Percentiles rank a stretch among this genome's conserved stretches.
Conservation (phyloP, 2,113 vertebrate species). For the Antechinus flavipes region DNA sequence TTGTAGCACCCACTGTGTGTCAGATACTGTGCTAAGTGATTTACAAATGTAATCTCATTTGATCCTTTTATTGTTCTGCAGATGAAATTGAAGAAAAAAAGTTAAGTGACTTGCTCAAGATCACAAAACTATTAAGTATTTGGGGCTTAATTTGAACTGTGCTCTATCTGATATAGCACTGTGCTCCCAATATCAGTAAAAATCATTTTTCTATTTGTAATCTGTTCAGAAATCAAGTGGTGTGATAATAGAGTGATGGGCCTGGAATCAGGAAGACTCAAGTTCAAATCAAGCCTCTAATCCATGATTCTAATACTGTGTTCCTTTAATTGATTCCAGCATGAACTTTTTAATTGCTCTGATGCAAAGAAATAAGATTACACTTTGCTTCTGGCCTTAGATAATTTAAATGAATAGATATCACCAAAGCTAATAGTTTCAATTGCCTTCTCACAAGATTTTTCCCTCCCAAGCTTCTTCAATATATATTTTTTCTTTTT, state of each 20-base stretch:
- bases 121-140: neutral
- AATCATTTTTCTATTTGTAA: neutral
- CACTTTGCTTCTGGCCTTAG: neutral
- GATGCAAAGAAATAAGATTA: neutral
- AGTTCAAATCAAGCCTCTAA: neutral
- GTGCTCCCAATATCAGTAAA: neutral
- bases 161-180: neutral
- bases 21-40: neutral
- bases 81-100: neutral
- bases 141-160: neutral
- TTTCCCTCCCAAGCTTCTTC: neutral
- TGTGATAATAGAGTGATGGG: neutral
- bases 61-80: neutral
- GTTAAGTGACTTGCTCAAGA: neutral
- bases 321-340: neutral
- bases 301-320: neutral
- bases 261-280: neutral
- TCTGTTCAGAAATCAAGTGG: neutral
- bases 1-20: neutral
- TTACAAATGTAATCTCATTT: neutral
- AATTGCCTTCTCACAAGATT: neutral
- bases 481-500: neutral
- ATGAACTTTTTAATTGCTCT: neutral
- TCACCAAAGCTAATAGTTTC: neutral
- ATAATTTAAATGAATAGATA: neutral